A percentile compares a stretch with the other conserved stretches of the same genome.
Evolutionary conservation across 2,797 vertebrate genomes (phyloP).

Genomic region (Calcarius lapponicus): DNA sequence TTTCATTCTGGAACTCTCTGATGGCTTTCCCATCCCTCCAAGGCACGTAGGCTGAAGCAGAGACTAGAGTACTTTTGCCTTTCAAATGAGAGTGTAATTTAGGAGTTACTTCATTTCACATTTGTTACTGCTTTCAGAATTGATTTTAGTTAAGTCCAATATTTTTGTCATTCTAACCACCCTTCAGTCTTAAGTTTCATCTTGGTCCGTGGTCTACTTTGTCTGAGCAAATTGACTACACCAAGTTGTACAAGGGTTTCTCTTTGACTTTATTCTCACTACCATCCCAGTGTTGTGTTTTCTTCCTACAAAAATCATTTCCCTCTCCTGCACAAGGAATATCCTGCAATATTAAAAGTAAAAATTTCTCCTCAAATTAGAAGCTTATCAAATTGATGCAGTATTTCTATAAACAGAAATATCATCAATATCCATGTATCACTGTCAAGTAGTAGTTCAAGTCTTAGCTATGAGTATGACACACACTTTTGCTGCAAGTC

Average conservation of each 20-base stretch:
- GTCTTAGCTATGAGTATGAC: not conserved
- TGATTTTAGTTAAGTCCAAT: not conserved
- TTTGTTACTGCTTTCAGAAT: not conserved
- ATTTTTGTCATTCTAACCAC: not conserved
- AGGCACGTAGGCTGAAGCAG: not conserved
- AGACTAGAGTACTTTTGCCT: not conserved
- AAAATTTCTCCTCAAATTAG: not conserved
- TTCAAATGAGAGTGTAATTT: not conserved
- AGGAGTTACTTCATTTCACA: not conserved
- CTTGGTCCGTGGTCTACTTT: not conserved
- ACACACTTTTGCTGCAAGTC: not conserved
- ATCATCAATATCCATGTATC: not conserved
- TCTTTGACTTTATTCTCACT: not conserved
- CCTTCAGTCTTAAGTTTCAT: not conserved
- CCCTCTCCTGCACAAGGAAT: not conserved
- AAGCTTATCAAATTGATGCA: not conserved
- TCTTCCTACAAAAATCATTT: not conserved
- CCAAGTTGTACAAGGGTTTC: not conserved
- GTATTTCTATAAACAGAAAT: not conserved
- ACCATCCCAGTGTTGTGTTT: not conserved
- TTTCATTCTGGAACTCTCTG: constrained; percentile 12
- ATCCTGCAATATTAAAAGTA: not conserved
- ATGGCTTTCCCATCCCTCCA: not conserved
- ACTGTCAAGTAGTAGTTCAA: not conserved
- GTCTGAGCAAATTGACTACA: not conserved